phyloP scores from a whole-genome alignment of 1,140 invertebrate species.

The Probaryconus sp. region DNA sequence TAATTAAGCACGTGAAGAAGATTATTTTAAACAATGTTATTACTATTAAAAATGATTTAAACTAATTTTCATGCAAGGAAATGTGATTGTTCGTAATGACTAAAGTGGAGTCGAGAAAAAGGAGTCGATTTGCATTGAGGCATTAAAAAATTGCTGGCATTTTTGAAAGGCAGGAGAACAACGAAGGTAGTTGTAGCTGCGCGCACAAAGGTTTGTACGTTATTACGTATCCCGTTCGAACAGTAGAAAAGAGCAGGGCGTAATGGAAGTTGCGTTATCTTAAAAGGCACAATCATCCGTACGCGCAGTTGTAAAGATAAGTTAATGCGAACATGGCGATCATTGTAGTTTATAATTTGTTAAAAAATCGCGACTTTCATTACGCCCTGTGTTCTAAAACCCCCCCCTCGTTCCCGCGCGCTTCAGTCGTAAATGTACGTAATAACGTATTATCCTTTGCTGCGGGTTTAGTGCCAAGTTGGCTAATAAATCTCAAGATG shows the following conservation, averaged over 20 bases:
- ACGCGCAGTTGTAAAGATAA: constrained; percentile 39
- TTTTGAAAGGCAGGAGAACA: constrained; percentile 17
- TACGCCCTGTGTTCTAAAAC: constrained; percentile 3
- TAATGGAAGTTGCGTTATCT: constrained; percentile 28
- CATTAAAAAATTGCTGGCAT: no score
- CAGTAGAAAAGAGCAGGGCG: background rate
- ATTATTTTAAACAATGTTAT: no score
- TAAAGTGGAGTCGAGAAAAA: no score
- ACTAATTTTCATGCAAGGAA: no score
- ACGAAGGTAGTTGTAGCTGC: no score
- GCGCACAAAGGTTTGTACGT: no score
- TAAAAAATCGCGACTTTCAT: constrained; percentile 18
- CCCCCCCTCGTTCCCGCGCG: constrained; percentile 1
- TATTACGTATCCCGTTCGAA: no score
- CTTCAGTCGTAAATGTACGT: constrained; percentile 40
- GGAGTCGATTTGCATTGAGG: no score
- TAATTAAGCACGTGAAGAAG: no score
- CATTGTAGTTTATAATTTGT: constrained; percentile 40
- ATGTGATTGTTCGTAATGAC: no score
- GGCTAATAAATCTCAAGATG: constrained; percentile 52
- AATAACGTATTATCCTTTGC: constrained; percentile 35
- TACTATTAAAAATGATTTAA: no score
- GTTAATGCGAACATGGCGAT: constrained; percentile 32
- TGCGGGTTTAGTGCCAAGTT: constrained; percentile 42
- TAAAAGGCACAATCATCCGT: constrained; percentile 22